Conservation (phyloP, 2,797 vertebrate species). For the Sebastes jordani region DNA sequence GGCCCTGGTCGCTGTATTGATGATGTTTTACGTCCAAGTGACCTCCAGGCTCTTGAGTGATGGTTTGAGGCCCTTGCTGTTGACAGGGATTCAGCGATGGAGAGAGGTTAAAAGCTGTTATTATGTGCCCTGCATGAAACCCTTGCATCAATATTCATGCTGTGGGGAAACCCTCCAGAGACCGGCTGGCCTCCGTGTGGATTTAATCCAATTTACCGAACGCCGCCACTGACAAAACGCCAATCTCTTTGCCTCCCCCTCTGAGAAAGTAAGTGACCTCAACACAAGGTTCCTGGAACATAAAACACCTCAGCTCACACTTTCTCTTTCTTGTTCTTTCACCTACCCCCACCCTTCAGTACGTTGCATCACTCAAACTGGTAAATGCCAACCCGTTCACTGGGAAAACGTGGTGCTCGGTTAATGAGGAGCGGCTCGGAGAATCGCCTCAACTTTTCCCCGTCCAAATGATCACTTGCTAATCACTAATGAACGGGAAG, state of each 20-base stretch:
- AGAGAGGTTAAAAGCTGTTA: conserved; percentile 60
- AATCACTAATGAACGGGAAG: conserved; percentile 56
- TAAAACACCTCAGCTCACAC: conserved; percentile 16
- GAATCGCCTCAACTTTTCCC: conserved; percentile 30
- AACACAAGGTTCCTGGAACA: conserved; percentile 44
- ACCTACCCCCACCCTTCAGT: not conserved
- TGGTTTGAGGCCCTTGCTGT: conserved; percentile 18
- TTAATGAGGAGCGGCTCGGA: conserved; percentile 55
- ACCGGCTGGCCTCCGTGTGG: conserved; percentile 52
- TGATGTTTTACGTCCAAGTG: conserved; percentile 48
- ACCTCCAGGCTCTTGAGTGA: conserved; percentile 42
- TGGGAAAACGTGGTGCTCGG: conserved; percentile 21
- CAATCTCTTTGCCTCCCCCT: conserved; percentile 30
- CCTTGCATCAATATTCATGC: conserved; percentile 69
- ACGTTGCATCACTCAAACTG: conserved; percentile 22
- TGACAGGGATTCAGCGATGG: conserved; percentile 43
- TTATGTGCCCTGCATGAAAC: conserved; percentile 56
- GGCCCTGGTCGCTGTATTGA: conserved; percentile 33
- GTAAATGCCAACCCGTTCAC: conserved; percentile 26
- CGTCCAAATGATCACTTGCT: conserved; percentile 44
- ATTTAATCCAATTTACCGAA: conserved; percentile 76
- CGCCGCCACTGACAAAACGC: conserved; percentile 54
- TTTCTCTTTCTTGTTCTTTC: conserved; percentile 9
- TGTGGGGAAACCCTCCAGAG: conserved; percentile 54
- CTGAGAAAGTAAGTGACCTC: conserved; percentile 47